These are phyloP conservation scores for Drosophila antonietae DNA, from an alignment of 2,888 invertebrate species.

Conservation along the genomic window DNA sequence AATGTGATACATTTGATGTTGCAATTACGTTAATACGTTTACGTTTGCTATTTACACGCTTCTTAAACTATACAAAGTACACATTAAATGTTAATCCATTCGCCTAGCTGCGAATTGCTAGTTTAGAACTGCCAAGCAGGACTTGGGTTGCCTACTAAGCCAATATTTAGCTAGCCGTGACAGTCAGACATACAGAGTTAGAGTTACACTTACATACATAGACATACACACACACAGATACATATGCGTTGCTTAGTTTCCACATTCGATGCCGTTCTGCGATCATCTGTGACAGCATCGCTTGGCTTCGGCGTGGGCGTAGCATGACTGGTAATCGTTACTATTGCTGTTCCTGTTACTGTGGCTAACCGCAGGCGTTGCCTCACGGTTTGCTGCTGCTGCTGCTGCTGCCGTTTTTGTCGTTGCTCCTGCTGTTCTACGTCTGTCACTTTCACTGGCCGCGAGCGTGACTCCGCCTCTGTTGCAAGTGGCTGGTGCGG, in stretches of 20 bases:
- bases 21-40: constrained; percentile 63
- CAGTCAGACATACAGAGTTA: constrained; percentile 19
- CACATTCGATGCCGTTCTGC: constrained; percentile 29
- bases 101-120: constrained; percentile 30
- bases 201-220: constrained; percentile 10
- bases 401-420: constrained; percentile 18
- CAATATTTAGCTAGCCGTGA: constrained; percentile 28
- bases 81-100: constrained; percentile 59
- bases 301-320: constrained; percentile 32
- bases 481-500: constrained; percentile 45
- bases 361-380: constrained; percentile 42
- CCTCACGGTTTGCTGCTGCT: constrained; percentile 10
- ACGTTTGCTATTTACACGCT: constrained; percentile 63
- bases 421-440: constrained; percentile 19
- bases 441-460: constrained; percentile 54
- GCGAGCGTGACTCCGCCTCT: constrained; percentile 22
- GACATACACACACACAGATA: constrained; percentile 19
- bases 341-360: constrained; percentile 1
- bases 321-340: constrained; percentile 23
- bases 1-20: constrained; percentile 49
- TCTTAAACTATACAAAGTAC: constrained; percentile 63
- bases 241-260: constrained; percentile 26
- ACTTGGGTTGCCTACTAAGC: constrained; percentile 17
- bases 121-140: constrained; percentile 43
- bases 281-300: constrained; percentile 72